Conservation (phyloP, 2,113 vertebrate genomes). For the Gavia stellata region DNA sequence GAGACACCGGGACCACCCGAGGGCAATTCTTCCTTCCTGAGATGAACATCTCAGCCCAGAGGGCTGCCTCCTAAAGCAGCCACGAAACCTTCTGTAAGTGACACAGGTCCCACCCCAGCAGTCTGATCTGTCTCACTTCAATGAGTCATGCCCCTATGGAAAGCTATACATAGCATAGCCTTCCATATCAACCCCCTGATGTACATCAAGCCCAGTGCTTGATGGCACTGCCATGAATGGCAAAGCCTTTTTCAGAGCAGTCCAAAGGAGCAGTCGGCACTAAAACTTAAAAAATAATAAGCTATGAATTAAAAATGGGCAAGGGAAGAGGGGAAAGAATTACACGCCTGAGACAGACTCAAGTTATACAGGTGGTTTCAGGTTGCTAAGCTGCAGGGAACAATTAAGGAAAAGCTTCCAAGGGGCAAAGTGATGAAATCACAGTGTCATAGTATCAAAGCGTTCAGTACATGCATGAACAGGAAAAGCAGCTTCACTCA, state of each 20-base stretch:
- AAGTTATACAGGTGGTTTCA: background rate
- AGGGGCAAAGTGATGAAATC: background rate
- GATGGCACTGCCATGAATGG: too few relatives aligned
- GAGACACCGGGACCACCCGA: rapidly evolving
- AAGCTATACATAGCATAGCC: background rate
- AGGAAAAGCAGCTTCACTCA: background rate
- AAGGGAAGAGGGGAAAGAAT: background rate
- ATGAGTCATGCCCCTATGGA: background rate
- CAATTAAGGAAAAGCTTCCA: background rate
- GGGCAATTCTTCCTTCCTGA: background rate
- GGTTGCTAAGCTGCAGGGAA: background rate
- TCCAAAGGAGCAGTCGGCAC: background rate
- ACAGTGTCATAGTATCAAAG: background rate
- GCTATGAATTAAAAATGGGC: background rate
- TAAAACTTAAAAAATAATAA: background rate
- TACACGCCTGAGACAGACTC: background rate
- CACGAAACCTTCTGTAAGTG: background rate
- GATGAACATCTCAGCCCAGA: background rate
- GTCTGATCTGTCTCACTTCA: background rate
- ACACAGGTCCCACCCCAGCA: background rate
- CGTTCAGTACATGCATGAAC: background rate
- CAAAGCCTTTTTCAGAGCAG: background rate
- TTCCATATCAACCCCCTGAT: background rate
- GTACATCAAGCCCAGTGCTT: background rate
- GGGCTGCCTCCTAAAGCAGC: background rate